Percentiles rank a stretch among this genome's conserved stretches.
phyloP scores from a whole-genome alignment of 2,888 invertebrate genomes.

The Hydraecia micacea region DNA sequence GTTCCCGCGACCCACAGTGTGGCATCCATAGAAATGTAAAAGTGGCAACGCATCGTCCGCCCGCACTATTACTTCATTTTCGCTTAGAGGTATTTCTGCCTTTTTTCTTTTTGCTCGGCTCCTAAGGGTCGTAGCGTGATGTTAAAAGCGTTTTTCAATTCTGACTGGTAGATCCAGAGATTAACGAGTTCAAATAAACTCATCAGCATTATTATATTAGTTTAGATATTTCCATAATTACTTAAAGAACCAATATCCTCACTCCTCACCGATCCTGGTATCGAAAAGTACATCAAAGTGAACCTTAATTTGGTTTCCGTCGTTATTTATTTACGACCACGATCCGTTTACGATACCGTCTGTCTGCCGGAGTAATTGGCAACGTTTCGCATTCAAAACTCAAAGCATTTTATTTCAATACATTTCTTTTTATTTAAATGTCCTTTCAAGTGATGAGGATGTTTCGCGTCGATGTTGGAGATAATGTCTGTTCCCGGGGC shows the following conservation, averaged over 20 bases:
- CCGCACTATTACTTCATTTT: background rate
- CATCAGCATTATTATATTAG: background rate
- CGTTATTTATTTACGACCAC: conserved; percentile 57
- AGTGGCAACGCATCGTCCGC: background rate
- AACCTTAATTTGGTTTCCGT: conserved; percentile 57
- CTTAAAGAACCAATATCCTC: conserved; percentile 16
- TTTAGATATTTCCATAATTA: background rate
- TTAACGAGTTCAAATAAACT: background rate
- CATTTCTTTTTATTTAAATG: conserved; percentile 41
- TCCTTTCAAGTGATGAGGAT: conserved; percentile 24
- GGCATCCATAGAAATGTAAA: background rate
- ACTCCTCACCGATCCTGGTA: conserved; percentile 5
- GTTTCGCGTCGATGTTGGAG: conserved; percentile 5
- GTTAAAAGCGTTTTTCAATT: too few species aligned
- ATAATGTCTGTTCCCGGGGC: background rate
- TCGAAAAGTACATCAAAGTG: conserved; percentile 44
- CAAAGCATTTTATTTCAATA: conserved; percentile 46
- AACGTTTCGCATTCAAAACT: conserved; percentile 45
- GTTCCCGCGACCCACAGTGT: background rate
- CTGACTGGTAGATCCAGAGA: background rate
- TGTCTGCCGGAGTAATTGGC: conserved; percentile 46
- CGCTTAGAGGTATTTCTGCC: background rate
- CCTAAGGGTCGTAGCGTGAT: background rate
- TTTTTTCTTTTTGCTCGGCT: background rate
- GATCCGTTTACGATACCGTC: conserved; percentile 61